These are phyloP conservation scores for Montipora capitata DNA, from an alignment of 92 coral and sea anemone species.

Conservation along the genomic window DNA sequence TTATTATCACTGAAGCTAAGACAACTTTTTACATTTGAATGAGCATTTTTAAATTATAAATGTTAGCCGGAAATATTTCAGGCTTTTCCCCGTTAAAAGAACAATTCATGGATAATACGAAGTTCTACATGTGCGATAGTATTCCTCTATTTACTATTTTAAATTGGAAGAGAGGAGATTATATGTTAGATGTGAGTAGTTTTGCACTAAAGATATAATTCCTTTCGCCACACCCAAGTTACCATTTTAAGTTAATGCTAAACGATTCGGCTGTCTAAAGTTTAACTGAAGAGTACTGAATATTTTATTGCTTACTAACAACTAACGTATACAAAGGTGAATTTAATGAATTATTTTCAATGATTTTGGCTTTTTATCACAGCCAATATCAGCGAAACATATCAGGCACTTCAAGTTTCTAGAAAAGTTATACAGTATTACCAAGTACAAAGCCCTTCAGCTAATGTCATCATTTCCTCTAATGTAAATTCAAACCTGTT, in stretches of 20 bases:
- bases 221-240: conserved; percentile 26
- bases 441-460: conserved; percentile 2
- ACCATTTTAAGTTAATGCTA: neutral
- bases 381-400: neutral
- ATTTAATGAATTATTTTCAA: conserved; percentile 1
- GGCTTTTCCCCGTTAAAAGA: neutral
- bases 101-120: neutral
- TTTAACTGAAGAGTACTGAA: conserved; percentile 1
- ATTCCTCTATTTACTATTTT: neutral
- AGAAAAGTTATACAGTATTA: neutral
- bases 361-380: conserved; percentile 4
- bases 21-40: conserved; percentile 2
- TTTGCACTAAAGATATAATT: neutral
- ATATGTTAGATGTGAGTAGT: neutral
- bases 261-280: neutral
- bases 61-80: neutral
- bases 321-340: neutral
- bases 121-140: neutral
- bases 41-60: neutral
- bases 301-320: neutral
- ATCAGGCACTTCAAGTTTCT: neutral
- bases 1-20: neutral
- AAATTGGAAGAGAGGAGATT: neutral
- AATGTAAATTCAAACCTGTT: conserved; percentile 5
- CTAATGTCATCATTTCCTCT: neutral